phyloP scores from a whole-genome alignment of 2,888 invertebrate species.

The Drosophila antonietae region DNA sequence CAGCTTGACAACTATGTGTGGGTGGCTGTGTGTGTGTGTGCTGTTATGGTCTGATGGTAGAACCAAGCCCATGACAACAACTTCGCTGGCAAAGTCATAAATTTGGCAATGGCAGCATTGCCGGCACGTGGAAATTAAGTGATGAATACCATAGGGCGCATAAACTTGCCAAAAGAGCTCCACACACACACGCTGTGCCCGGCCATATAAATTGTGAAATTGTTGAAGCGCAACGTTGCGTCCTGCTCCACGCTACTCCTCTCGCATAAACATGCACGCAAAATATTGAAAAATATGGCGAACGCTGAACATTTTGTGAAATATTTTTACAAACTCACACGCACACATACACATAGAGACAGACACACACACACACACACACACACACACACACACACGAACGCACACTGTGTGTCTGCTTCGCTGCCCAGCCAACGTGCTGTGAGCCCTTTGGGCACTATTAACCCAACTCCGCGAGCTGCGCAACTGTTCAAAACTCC shows the following conservation, averaged over 20 bases:
- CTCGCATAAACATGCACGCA: slow-evolving; percentile 18
- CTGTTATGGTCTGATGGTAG: slow-evolving; percentile 27
- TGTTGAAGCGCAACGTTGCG: slow-evolving; percentile 59
- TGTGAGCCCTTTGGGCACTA: slow-evolving; percentile 73
- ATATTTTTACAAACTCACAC: slow-evolving; percentile 42
- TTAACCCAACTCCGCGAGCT: slow-evolving; percentile 52
- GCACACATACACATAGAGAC: slow-evolving; percentile 10
- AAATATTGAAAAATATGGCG: slow-evolving; percentile 71
- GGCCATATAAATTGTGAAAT: slow-evolving; percentile 72
- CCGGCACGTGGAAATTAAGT: slow-evolving; percentile 77
- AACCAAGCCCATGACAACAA: slow-evolving; percentile 49
- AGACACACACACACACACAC: slow-evolving; percentile 7
- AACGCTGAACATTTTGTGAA: slow-evolving; percentile 61
- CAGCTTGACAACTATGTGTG: slow-evolving; percentile 60
- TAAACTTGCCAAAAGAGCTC: slow-evolving; percentile 54
- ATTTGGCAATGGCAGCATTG: slow-evolving; percentile 72
- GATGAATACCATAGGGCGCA: slow-evolving; percentile 73
- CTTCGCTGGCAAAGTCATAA: slow-evolving; percentile 68
- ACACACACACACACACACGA: background rate
- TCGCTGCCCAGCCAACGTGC: slow-evolving; percentile 67
- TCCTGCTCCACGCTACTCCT: background rate
- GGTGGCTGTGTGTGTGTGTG: slow-evolving; percentile 4
- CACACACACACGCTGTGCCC: slow-evolving; percentile 37
- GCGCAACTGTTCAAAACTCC: slow-evolving; percentile 30
- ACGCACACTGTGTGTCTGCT: slow-evolving; percentile 26